Percentiles rank a stretch among this genome's conserved stretches.
These are phyloP conservation scores for Naso thynnoides DNA, from an alignment of 2,797 vertebrate species.

Conservation along the genomic window DNA sequence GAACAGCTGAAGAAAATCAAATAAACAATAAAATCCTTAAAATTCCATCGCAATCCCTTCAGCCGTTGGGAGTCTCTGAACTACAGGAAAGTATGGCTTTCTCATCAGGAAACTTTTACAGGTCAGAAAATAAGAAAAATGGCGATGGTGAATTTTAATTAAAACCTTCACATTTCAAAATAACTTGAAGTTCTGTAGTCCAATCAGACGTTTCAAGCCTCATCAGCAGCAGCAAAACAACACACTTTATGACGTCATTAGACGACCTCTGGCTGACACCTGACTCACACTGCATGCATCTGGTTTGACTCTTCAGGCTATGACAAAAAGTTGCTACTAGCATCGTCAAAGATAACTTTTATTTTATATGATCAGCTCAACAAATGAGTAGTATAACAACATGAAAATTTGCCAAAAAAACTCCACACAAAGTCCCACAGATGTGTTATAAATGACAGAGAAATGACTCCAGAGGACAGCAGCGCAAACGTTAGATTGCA, in stretches of 20 bases:
- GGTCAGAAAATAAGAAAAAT: conserved; percentile 9
- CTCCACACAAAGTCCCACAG: not conserved
- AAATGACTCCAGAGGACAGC: conserved; percentile 14
- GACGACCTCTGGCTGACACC: conserved; percentile 26
- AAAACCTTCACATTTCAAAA: conserved; percentile 1
- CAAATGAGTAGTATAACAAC: not conserved
- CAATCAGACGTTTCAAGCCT: conserved; percentile 8
- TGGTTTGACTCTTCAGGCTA: conserved; percentile 36
- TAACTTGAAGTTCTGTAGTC: not conserved
- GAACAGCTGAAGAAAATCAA: conserved; percentile 9
- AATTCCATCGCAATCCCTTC: not conserved
- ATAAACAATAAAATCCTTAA: conserved; percentile 9
- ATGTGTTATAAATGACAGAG: conserved; percentile 22
- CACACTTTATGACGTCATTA: conserved; percentile 2
- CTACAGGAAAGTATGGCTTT: conserved; percentile 13
- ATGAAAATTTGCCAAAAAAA: too few species aligned
- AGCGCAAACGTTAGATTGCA: conserved; percentile 79
- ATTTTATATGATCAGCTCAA: not conserved
- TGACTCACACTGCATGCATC: conserved; percentile 38
- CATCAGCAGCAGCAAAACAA: conserved; percentile 30
- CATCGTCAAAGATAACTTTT: not conserved
- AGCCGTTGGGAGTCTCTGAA: not conserved
- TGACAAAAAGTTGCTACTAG: not conserved
- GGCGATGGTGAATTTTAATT: too few species aligned
- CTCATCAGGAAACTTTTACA: conserved; percentile 28